Percentiles rank a stretch among this genome's conserved stretches.
Conservation (phyloP, 2,888 invertebrate genomes). For the Chironomus tentans region DNA sequence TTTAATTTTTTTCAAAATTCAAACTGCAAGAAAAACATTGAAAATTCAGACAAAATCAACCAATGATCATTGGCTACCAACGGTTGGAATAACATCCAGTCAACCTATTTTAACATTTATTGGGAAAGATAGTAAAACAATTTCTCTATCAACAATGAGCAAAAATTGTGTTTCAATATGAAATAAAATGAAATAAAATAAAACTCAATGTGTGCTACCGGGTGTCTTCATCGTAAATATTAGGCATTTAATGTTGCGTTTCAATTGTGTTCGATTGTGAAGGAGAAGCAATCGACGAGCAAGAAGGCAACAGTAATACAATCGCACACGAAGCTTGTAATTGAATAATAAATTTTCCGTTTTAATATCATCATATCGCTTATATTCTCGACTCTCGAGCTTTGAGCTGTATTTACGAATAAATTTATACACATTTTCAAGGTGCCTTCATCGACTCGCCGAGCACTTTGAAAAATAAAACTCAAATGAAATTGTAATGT, state of each 20-base stretch:
- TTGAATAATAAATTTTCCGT: not conserved
- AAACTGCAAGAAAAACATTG: no score
- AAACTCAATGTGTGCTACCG: not conserved
- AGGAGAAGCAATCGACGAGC: no score
- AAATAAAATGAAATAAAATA: not conserved
- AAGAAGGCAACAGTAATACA: not conserved
- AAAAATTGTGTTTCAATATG: not conserved
- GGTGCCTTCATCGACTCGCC: not conserved
- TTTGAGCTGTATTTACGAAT: not conserved
- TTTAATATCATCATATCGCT: not conserved
- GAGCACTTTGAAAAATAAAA: not conserved
- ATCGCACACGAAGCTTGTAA: not conserved
- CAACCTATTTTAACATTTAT: no score
- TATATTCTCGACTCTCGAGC: not conserved
- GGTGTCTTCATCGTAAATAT: not conserved
- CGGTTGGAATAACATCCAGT: no score
- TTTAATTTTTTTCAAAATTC: no score
- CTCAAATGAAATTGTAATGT: no score
- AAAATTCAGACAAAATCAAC: no score
- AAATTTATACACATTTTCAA: not conserved
- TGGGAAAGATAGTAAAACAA: not conserved
- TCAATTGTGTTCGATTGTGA: not conserved
- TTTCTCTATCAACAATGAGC: not conserved
- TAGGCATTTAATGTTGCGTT: not conserved
- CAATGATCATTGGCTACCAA: no score